These are phyloP conservation scores for Pantherophis guttatus DNA, from an alignment of 2,113 vertebrate species.

Conservation along the genomic window DNA sequence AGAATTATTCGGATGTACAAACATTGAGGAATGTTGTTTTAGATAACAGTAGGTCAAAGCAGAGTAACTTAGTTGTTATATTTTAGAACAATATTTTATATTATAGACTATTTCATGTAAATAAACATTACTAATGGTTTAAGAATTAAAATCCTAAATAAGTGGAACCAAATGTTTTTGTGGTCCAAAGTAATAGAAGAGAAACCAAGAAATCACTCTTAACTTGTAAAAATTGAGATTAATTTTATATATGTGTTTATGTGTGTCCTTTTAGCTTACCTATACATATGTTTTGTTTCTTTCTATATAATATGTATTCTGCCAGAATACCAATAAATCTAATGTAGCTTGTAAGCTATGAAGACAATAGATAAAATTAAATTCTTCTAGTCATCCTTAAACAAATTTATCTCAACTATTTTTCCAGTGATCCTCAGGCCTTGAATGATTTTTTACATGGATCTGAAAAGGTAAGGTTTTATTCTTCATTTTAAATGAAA, in stretches of 20 bases:
- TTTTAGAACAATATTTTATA: neutral
- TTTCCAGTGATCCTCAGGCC: conserved; percentile 73
- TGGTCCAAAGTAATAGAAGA: neutral
- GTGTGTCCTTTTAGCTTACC: neutral
- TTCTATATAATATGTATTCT: neutral
- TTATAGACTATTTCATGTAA: neutral
- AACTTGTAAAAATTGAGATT: neutral
- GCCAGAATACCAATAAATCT: neutral
- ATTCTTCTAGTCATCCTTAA: neutral
- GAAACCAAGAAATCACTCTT: neutral
- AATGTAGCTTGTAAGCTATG: neutral
- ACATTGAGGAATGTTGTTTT: neutral
- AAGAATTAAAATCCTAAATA: neutral
- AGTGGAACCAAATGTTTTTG: neutral
- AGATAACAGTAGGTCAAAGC: neutral
- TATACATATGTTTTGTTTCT: neutral
- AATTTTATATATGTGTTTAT: neutral
- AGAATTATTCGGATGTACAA: neutral
- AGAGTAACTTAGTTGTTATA: neutral
- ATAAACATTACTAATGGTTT: neutral
- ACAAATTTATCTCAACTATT: neutral
- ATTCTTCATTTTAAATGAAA: neutral
- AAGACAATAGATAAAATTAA: neutral
- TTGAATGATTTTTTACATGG: conserved; percentile 75
- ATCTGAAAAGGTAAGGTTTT: conserved; percentile 68